These are phyloP conservation scores for Smittia aterrima DNA, from an alignment of 2,888 invertebrate genomes.

Conservation along the genomic window DNA sequence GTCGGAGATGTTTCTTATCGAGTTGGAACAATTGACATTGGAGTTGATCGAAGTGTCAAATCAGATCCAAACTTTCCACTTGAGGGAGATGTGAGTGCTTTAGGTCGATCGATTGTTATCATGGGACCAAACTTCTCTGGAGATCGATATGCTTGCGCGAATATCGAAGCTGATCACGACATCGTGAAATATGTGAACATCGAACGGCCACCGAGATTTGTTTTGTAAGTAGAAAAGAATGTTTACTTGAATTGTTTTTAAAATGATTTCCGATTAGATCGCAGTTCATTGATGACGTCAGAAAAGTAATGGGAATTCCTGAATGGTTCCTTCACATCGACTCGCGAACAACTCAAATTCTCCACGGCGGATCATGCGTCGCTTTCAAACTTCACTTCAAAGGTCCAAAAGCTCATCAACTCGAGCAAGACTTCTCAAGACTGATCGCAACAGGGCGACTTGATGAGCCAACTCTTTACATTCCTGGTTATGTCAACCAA, in stretches of 20 bases:
- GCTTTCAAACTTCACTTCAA: conserved; percentile 85
- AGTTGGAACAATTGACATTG: conserved; percentile 79
- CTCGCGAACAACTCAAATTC: conserved; percentile 70
- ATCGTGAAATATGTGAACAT: conserved; percentile 87
- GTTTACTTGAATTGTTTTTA: not conserved
- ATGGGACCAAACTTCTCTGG: conserved; percentile 70
- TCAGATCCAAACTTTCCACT: conserved; percentile 86
- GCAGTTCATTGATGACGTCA: conserved; percentile 78
- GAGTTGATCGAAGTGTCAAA: conserved; percentile 71
- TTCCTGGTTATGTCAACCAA: conserved; percentile 71
- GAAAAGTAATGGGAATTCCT: conserved; percentile 79
- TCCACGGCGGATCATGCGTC: conserved; percentile 77
- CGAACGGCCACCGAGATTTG: conserved; percentile 82
- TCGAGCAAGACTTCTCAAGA: conserved; percentile 72
- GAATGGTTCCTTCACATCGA: conserved; percentile 89
- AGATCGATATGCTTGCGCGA: conserved; percentile 82
- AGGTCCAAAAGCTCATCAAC: conserved; percentile 72
- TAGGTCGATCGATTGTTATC: conserved; percentile 83
- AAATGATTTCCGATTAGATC: conserved; percentile 57
- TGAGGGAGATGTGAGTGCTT: conserved; percentile 70
- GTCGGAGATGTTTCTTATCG: conserved; percentile 87
- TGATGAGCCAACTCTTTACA: conserved; percentile 70
- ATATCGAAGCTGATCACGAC: conserved; percentile 86
- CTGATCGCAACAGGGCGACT: conserved; percentile 72
- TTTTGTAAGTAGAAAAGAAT: conserved; percentile 65